These are phyloP conservation scores for Sciurus niger DNA, from an alignment of 2,113 vertebrate species.

Conservation along the genomic window DNA sequence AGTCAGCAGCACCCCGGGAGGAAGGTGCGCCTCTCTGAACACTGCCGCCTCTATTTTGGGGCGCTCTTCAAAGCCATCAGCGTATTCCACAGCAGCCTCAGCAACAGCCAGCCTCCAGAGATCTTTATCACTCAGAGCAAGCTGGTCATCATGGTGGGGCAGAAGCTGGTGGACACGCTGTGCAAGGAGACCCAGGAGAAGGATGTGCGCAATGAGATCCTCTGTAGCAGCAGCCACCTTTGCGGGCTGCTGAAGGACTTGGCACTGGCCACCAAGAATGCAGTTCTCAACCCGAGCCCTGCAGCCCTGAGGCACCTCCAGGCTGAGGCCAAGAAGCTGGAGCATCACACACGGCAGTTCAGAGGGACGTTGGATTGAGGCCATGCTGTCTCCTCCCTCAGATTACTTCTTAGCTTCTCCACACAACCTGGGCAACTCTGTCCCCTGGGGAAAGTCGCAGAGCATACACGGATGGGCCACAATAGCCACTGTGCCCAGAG, in stretches of 20 bases:
- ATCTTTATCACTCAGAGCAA: slow-evolving; percentile 96
- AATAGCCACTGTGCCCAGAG: background rate
- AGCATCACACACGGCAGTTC: slow-evolving; percentile 90
- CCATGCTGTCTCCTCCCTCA: background rate
- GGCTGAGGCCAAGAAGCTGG: slow-evolving; percentile 89
- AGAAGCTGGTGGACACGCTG: slow-evolving; percentile 94
- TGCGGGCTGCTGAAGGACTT: slow-evolving; percentile 95
- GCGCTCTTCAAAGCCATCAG: slow-evolving; percentile 94
- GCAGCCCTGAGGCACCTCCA: slow-evolving; percentile 88
- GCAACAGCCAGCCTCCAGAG: slow-evolving; percentile 91
- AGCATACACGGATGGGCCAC: rapidly evolving
- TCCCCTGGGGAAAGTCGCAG: background rate
- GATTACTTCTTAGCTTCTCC: background rate
- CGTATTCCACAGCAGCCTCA: slow-evolving; percentile 89
- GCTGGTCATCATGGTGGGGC: slow-evolving; percentile 96
- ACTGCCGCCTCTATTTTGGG: slow-evolving; percentile 94
- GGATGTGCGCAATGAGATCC: slow-evolving; percentile 87
- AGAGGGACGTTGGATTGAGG: slow-evolving; percentile 88
- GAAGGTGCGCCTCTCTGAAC: slow-evolving; percentile 87
- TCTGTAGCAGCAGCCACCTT: slow-evolving; percentile 92
- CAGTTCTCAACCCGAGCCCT: slow-evolving; percentile 89
- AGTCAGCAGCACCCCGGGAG: slow-evolving; percentile 56
- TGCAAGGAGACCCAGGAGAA: slow-evolving; percentile 91
- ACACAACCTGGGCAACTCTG: background rate
- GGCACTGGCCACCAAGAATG: slow-evolving; percentile 95